Evolutionary conservation across 2,888 invertebrate genomes (phyloP).

Genomic region (Hyalella azteca): DNA sequence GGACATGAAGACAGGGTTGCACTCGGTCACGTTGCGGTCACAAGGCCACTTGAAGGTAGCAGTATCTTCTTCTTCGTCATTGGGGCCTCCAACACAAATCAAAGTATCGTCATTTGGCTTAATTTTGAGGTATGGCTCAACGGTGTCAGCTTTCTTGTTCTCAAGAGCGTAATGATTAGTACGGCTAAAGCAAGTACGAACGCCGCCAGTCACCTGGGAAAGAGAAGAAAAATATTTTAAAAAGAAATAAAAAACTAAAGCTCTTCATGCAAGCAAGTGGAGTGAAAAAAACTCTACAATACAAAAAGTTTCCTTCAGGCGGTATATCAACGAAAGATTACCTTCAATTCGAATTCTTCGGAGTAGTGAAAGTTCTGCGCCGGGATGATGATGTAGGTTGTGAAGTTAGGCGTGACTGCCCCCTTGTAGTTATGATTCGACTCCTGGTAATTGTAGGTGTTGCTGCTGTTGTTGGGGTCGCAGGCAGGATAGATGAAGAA

Average conservation of each 20-base stretch:
- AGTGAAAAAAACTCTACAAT: no score
- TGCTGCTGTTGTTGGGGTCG: constrained; percentile 30
- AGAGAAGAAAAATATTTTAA: not conserved
- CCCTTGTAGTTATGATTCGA: constrained; percentile 43
- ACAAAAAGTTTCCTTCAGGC: no score
- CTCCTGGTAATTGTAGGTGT: constrained; percentile 38
- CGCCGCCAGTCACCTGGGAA: constrained; percentile 6
- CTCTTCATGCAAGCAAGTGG: not conserved
- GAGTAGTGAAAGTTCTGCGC: constrained; percentile 47
- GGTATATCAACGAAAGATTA: constrained; percentile 3
- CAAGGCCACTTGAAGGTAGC: constrained; percentile 40
- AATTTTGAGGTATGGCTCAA: not conserved
- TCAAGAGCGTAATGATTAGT: constrained; percentile 12
- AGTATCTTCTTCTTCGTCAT: not conserved
- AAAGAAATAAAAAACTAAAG: not conserved
- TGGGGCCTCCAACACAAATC: constrained; percentile 24
- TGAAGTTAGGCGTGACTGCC: constrained; percentile 52
- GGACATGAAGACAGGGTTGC: constrained; percentile 48
- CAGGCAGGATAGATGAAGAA: constrained; percentile 50
- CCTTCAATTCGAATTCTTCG: constrained; percentile 40
- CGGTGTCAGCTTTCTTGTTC: not conserved
- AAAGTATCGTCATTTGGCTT: not conserved
- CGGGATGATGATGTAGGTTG: constrained; percentile 51
- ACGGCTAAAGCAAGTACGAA: constrained; percentile 20
- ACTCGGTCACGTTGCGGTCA: constrained; percentile 37